Evolutionary conservation across 2,113 vertebrate species (phyloP).

Genomic region (Halcyon malimbica): DNA sequence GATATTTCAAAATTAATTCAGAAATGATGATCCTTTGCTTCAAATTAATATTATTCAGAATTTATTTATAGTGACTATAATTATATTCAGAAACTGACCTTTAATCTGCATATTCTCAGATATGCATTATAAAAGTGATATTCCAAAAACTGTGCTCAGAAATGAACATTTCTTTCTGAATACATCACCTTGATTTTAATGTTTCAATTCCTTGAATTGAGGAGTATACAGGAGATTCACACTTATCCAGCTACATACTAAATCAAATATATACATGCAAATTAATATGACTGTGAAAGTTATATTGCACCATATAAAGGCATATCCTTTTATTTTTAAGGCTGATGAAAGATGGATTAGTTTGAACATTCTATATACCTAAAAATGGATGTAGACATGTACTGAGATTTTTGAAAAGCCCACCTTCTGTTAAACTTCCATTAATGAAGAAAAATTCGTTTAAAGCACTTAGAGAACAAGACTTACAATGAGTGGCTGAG

Average conservation of each 20-base stretch:
- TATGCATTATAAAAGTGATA: constrained; percentile 29
- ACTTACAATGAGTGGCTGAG: no score
- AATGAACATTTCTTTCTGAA: not conserved
- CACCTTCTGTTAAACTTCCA: not conserved
- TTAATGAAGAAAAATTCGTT: not conserved
- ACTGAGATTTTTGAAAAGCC: not conserved
- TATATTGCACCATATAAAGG: not conserved
- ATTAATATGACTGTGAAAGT: not conserved
- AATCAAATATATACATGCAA: no score
- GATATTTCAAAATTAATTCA: not conserved
- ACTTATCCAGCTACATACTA: not conserved
- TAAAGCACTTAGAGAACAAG: not conserved
- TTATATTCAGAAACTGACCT: constrained; percentile 16
- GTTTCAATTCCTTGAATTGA: not conserved
- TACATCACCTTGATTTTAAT: not conserved
- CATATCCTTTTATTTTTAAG: not conserved
- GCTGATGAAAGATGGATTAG: not conserved
- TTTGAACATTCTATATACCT: not conserved
- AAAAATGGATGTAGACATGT: not conserved
- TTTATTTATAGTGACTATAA: not conserved
- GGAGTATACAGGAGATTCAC: not conserved
- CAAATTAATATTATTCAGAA: not conserved
- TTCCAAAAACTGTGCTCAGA: not conserved
- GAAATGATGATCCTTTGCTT: not conserved
- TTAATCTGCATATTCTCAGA: constrained; percentile 1